Evolutionary conservation across 2,888 invertebrate genomes (phyloP).

Genomic region (Oscheius myriophilus): DNA sequence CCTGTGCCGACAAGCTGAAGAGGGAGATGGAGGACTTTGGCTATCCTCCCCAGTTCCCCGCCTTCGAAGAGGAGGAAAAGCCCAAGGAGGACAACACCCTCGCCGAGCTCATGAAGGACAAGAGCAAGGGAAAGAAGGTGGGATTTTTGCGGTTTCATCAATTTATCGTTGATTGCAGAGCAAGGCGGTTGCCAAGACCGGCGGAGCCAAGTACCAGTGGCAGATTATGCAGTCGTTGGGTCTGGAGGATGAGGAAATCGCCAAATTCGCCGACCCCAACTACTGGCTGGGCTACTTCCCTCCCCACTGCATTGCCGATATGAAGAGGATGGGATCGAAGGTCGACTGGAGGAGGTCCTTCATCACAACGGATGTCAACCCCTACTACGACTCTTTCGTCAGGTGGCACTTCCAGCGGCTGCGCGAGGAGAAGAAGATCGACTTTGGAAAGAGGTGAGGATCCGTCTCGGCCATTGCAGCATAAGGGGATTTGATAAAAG

Average conservation of each 20-base stretch:
- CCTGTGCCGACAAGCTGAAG: slow-evolving; percentile 95
- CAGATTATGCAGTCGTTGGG: slow-evolving; percentile 96
- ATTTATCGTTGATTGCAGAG: slow-evolving; percentile 76
- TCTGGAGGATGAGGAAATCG: slow-evolving; percentile 88
- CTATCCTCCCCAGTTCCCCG: slow-evolving; percentile 82
- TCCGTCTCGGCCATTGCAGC: background rate
- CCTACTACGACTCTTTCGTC: slow-evolving; percentile 96
- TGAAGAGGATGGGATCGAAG: slow-evolving; percentile 88
- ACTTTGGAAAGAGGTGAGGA: slow-evolving; percentile 91
- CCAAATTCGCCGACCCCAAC: slow-evolving; percentile 85
- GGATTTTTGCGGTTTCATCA: slow-evolving; percentile 60
- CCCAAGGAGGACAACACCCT: slow-evolving; percentile 68
- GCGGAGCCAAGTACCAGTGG: slow-evolving; percentile 92
- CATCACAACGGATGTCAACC: slow-evolving; percentile 96
- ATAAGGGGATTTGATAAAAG: background rate
- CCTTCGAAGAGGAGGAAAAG: slow-evolving; percentile 65
- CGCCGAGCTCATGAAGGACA: slow-evolving; percentile 80
- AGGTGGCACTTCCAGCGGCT: slow-evolving; percentile 93
- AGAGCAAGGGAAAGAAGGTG: slow-evolving; percentile 86
- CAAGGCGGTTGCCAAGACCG: slow-evolving; percentile 91
- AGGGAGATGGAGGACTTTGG: slow-evolving; percentile 91
- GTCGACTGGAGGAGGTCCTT: slow-evolving; percentile 98
- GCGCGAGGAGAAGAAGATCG: slow-evolving; percentile 85
- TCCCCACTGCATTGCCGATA: slow-evolving; percentile 85
- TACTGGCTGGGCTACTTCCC: slow-evolving; percentile 99